Percentiles rank a stretch among this genome's conserved stretches.
phyloP scores from a whole-genome alignment of 2,797 vertebrate genomes.

The Chelon labrosus region DNA sequence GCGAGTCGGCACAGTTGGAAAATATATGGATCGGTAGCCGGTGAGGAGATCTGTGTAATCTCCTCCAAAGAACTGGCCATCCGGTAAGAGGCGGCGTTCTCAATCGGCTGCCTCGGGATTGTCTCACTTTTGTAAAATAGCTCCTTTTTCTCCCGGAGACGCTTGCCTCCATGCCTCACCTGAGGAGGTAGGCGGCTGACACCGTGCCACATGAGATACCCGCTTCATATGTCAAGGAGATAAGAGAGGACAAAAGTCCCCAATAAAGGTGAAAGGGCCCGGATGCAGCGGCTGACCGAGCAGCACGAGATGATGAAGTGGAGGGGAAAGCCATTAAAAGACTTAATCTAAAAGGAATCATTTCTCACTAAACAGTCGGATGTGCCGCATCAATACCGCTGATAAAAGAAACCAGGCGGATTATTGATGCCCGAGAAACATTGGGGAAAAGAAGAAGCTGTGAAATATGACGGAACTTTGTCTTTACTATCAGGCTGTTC shows the following conservation, averaged over 20 bases:
- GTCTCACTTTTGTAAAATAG: constrained; percentile 39
- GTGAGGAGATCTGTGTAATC: constrained; percentile 20
- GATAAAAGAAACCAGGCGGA: constrained; percentile 40
- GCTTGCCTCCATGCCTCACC: constrained; percentile 20
- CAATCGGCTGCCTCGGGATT: constrained; percentile 36
- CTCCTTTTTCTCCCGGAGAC: constrained; percentile 37
- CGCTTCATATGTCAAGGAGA: constrained; percentile 66
- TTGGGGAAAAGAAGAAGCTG: constrained; percentile 21
- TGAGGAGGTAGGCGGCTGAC: constrained; percentile 36
- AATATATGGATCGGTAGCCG: constrained; percentile 15
- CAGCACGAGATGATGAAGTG: constrained; percentile 19
- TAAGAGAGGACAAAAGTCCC: constrained; percentile 61
- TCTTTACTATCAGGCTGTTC: constrained; percentile 52
- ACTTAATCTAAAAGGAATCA: constrained; percentile 31
- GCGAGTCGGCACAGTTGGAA: constrained; percentile 29
- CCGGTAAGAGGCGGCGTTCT: constrained; percentile 45
- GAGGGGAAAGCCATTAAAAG: constrained; percentile 43
- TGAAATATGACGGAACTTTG: constrained; percentile 26
- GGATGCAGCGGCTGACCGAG: constrained; percentile 14
- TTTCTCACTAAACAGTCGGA: constrained; percentile 46
- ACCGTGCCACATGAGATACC: constrained; percentile 47
- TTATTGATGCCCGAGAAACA: constrained; percentile 42
- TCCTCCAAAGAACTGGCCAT: constrained; percentile 33
- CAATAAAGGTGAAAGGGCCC: constrained; percentile 47
- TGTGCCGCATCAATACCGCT: constrained; percentile 31